Base-by-base conservation (phyloP, 37 sponge, comb jelly and placozoan genomes). In the Bolinopsis microptera region DNA sequence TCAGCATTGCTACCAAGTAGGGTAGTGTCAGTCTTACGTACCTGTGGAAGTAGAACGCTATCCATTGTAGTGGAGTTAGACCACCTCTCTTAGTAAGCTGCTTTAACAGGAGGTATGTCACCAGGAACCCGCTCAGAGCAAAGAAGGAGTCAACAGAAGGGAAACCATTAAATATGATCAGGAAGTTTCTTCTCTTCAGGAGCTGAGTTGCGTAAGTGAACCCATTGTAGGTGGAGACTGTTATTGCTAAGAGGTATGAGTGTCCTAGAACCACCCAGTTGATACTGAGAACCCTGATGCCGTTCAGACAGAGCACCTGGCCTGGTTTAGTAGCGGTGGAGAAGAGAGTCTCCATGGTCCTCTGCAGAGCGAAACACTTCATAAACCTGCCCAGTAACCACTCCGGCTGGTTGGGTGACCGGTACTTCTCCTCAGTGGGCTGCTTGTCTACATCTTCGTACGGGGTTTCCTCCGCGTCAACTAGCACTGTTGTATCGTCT, bases 231-330 rank as follows among this genome's bases (percentile, higher is more conserved):
- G 74, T 30, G 27, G 26, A 70, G 27, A 70, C 23, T 5, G 5
- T 28, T 2, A 2, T 70, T 18, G 27, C 27, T 3, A 70, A 24
- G 27, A 25, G 27, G 61, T 18, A 48, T 48, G 61, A 18, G 32
- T 86, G 90, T 0, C 90, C 90, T 18, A 86, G 90, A 22, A 86
- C 30, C 26, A 86, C 90, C 90, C 90, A 86, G 90, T 86, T 86
- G 40, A 86, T 86, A 86, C 90, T 86, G 36, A 86, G 90, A 22
- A 86, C 90, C 26, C 90, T 18, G 1, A 86, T 86, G 2, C 90
- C 90, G 22, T 86, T 86, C 27, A 86, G 90, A 86, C 90, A 86
- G 38, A 40, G 41, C 27, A 86, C 26, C 5, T 38, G 41, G 13
- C 90, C 90, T 8, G 90, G 61, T 34, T 86, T 86, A 86, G 61